Base-by-base conservation (phyloP, 37 sponge, comb jelly and placozoan species). In the Eunapius fragilis region DNA sequence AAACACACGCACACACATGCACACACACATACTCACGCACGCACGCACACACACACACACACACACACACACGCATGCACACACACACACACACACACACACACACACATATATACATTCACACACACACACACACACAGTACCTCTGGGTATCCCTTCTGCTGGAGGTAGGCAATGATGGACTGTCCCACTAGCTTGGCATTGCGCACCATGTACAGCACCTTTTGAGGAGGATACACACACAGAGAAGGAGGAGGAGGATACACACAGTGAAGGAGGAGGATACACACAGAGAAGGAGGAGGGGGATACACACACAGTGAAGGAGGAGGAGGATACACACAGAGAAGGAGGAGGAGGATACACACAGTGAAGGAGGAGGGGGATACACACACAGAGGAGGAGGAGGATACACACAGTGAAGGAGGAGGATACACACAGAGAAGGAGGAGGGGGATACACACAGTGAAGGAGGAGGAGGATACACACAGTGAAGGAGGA, bases 91-190 rank as follows among this genome's bases (percentile, higher is more conserved):
- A 45, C n/a, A 35, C 25, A 26, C 35, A 58, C 24, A 26, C 34
- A 67, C 35, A 69, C 69, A 67, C 71, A 33, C 70, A 70, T 41
- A 58, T 19, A 58, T 22, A 69, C 82, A 25, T 37, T 6, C 82
- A 81, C 82, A 67, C 69, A 69, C 71, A 69, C 82, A 81, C 30
- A 27, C 67, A 50, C 27, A 41, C 32, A 50, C 28, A 67, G 25
- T 25, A 96, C 97, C 91, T 98, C 99, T 19, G 99, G 97, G 80
- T 98, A 98, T 6, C 99, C 99, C 37, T 98, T 98, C 94, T 96
- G 92, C 78, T 97, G 94, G 25, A 98, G 93, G 76, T 98, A 98
- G 37, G 99, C 89, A 48, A 98, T 98, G 74, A 97, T 95, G 69
- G 96, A 87, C 87, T 98, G 97, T 0, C 99, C 99, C 19, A 94